Evolutionary conservation across 2,888 invertebrate species (phyloP).

Genomic region (Cantharis lateralis): DNA sequence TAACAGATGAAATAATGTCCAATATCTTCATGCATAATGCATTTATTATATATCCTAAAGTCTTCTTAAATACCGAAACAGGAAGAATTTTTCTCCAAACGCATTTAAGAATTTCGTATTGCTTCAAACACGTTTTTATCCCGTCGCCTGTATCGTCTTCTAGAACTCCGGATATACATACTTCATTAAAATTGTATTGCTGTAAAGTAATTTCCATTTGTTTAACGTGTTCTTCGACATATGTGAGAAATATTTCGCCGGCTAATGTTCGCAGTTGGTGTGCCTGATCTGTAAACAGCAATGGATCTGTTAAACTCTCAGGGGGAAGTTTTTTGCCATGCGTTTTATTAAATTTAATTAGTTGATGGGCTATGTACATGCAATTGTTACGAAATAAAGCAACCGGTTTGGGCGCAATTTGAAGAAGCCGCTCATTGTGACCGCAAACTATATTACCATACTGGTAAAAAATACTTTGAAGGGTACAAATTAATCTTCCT

Average conservation of each 20-base stretch:
- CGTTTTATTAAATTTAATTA: slow-evolving; percentile 68
- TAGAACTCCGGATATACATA: slow-evolving; percentile 60
- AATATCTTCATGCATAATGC: slow-evolving; percentile 67
- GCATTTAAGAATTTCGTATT: slow-evolving; percentile 82
- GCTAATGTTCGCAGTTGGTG: slow-evolving; percentile 71
- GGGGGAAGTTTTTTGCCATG: slow-evolving; percentile 68
- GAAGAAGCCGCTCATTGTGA: slow-evolving; percentile 77
- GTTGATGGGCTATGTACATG: slow-evolving; percentile 80
- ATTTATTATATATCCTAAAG: slow-evolving; percentile 62
- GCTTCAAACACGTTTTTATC: slow-evolving; percentile 82
- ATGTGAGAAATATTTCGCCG: slow-evolving; percentile 69
- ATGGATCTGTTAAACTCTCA: slow-evolving; percentile 50
- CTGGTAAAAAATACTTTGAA: slow-evolving; percentile 74
- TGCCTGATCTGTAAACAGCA: slow-evolving; percentile 73
- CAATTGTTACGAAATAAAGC: slow-evolving; percentile 92
- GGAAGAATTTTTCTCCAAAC: slow-evolving; percentile 90
- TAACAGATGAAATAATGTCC: slow-evolving; percentile 68
- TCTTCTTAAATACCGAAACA: slow-evolving; percentile 72
- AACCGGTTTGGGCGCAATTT: slow-evolving; percentile 85
- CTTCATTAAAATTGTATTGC: slow-evolving; percentile 65
- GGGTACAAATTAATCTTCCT: slow-evolving; percentile 69
- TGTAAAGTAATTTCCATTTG: slow-evolving; percentile 77
- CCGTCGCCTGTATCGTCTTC: slow-evolving; percentile 68
- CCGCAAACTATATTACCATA: slow-evolving; percentile 80
- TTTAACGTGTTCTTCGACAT: slow-evolving; percentile 75